phyloP scores from a whole-genome alignment of 2,888 invertebrate species.

The Alsophila aescularia region DNA sequence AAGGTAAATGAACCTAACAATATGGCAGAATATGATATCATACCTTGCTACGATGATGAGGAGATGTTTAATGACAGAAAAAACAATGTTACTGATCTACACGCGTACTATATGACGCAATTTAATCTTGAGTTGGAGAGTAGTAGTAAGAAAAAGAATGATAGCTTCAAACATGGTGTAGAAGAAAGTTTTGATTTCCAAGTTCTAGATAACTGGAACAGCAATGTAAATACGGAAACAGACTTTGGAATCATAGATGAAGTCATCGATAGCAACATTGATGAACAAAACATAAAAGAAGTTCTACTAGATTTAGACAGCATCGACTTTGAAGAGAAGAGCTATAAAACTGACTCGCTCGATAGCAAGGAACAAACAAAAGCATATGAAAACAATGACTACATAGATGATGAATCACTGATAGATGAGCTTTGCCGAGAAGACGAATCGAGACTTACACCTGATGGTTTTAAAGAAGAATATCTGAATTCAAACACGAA shows the following conservation, averaged over 20 bases:
- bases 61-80: constrained; percentile 69
- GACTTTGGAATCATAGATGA: constrained; percentile 73
- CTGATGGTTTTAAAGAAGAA: constrained; percentile 69
- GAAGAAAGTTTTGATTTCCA: constrained; percentile 79
- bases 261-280: constrained; percentile 70
- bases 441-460: constrained; percentile 70
- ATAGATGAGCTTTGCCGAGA: constrained; percentile 79
- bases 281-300: constrained; percentile 77
- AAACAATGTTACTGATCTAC: constrained; percentile 72
- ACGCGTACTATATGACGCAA: constrained; percentile 80
- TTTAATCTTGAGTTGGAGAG: constrained; percentile 80
- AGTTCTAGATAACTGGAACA: constrained; percentile 66
- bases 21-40: constrained; percentile 76
- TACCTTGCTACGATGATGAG: constrained; percentile 69
- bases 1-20: constrained; percentile 75
- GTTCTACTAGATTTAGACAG: constrained; percentile 73
- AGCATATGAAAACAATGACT: constrained; percentile 63
- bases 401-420: constrained; percentile 77
- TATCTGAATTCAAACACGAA: constrained; percentile 57
- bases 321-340: constrained; percentile 72
- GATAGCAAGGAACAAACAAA: constrained; percentile 50
- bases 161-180: constrained; percentile 68
- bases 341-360: constrained; percentile 51
- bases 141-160: constrained; percentile 61
- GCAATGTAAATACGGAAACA: constrained; percentile 43